These are phyloP conservation scores for Oriolus oriolus DNA, from an alignment of 2,113 vertebrate species.

Conservation along the genomic window DNA sequence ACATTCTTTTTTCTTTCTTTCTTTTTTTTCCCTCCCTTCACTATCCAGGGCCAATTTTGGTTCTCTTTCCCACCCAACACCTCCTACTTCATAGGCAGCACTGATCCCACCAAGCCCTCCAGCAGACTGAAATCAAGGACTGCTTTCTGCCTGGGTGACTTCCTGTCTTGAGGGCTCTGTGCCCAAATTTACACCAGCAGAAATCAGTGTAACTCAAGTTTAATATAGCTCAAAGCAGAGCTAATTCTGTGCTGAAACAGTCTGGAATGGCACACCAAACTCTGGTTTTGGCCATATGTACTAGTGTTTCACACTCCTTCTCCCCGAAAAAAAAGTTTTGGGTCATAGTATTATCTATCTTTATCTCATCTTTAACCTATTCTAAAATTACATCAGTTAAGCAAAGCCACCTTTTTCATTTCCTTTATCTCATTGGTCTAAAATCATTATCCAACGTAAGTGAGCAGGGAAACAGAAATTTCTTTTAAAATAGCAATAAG, in stretches of 20 bases:
- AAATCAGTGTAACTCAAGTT: constrained; percentile 17
- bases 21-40: background rate
- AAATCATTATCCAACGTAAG: background rate
- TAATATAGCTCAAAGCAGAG: constrained; percentile 35
- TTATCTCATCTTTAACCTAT: background rate
- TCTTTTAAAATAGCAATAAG: background rate
- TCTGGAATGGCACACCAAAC: background rate
- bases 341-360: background rate
- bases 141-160: constrained; percentile 40
- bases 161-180: background rate
- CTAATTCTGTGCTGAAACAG: constrained; percentile 16
- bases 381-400: background rate
- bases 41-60: background rate
- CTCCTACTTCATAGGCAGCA: constrained; percentile 11
- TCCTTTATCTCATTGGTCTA: background rate
- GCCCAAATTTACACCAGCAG: constrained; percentile 10
- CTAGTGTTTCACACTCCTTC: background rate
- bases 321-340: background rate
- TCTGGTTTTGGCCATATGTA: background rate
- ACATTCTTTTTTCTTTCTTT: background rate
- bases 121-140: background rate
- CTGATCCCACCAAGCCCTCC: background rate
- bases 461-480: background rate
- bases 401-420: background rate
- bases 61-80: background rate